phyloP scores from a whole-genome alignment of 1,140 invertebrate genomes.

The Sinonovacula constricta region DNA sequence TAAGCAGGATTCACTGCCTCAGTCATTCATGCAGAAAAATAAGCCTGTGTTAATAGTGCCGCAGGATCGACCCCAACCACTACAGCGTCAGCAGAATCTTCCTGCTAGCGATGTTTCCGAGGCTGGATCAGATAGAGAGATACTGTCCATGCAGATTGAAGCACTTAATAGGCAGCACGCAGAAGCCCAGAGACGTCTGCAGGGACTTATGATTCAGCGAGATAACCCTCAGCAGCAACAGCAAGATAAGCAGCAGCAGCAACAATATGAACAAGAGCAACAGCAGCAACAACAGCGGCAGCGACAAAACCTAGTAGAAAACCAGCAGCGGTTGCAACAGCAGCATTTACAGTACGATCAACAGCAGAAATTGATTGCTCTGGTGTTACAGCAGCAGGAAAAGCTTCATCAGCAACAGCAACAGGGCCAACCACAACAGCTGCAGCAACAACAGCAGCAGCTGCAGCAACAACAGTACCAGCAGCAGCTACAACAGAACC shows the following conservation, averaged over 20 bases:
- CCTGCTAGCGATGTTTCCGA: constrained; percentile 1
- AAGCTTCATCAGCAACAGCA: constrained; percentile 40
- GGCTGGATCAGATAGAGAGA: constrained; percentile 45
- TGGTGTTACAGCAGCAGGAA: constrained; percentile 42
- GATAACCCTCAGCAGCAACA: constrained; percentile 33
- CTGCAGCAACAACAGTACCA: neutral
- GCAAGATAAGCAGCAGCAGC: constrained; percentile 51
- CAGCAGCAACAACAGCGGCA: constrained; percentile 15
- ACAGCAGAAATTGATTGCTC: constrained; percentile 20
- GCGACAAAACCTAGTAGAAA: constrained; percentile 3
- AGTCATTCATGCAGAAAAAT: constrained; percentile 36
- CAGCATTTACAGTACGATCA: constrained; percentile 31
- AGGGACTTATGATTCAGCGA: constrained; percentile 60
- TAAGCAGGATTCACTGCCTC: constrained; percentile 9
- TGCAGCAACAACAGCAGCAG: constrained; percentile 39
- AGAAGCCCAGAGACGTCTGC: constrained; percentile 67
- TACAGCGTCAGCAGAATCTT: constrained; percentile 21
- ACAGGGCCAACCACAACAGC: constrained; percentile 8
- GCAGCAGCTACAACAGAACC: neutral
- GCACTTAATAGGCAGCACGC: constrained; percentile 70
- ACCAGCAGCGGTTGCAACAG: constrained; percentile 31
- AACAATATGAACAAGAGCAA: constrained; percentile 51
- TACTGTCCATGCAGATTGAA: constrained; percentile 65
- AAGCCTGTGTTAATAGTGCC: constrained; percentile 29
- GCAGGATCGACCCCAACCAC: constrained; percentile 32